Evolutionary conservation across 2,113 vertebrate species (phyloP).

Genomic region (Dissostichus mawsoni): DNA sequence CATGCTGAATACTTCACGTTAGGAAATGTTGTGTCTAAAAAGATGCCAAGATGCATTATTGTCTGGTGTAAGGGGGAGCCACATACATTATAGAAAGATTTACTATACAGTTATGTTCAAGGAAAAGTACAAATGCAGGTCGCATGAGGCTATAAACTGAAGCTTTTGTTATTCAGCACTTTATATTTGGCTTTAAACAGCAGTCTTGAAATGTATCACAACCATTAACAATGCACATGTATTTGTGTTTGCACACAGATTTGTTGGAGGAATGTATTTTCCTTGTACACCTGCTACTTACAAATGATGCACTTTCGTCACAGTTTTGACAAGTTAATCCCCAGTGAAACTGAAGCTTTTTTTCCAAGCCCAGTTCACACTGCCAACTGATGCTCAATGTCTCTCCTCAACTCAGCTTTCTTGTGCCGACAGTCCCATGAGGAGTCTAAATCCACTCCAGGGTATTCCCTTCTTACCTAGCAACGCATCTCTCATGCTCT

Average conservation of each 20-base stretch:
- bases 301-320: constrained; percentile 53
- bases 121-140: constrained; percentile 21
- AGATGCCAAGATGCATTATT: constrained; percentile 19
- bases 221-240: background rate
- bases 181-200: background rate
- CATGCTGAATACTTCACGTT: background rate
- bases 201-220: background rate
- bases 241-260: background rate
- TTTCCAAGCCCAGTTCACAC: constrained; percentile 28
- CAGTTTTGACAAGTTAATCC: constrained; percentile 71
- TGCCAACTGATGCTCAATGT: constrained; percentile 68
- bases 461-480: constrained; percentile 74
- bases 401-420: constrained; percentile 65
- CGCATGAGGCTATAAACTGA: background rate
- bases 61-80: constrained; percentile 5
- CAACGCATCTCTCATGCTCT: constrained; percentile 62
- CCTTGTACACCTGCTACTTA: constrained; percentile 50
- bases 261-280: constrained; percentile 32
- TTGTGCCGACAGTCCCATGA: constrained; percentile 37
- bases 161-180: background rate
- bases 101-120: constrained; percentile 40
- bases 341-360: constrained; percentile 51
- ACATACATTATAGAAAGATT: constrained; percentile 29
- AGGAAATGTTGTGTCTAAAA: constrained; percentile 10
- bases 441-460: constrained; percentile 58